Conservation (phyloP, 1,140 invertebrate species). For the Heliconius hewitsoni region DNA sequence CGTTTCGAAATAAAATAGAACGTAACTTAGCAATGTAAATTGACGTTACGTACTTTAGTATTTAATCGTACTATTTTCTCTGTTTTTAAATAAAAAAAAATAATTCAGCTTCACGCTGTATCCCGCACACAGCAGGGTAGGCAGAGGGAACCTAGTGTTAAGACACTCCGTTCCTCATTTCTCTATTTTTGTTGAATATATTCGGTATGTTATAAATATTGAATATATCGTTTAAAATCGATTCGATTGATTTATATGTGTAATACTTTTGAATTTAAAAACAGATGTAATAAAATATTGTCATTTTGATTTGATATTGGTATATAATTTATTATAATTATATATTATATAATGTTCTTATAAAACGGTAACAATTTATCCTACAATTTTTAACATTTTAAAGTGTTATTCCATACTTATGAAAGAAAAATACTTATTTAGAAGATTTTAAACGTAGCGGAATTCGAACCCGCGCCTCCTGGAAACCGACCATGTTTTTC, state of each 20-base stretch:
- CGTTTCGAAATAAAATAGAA: not conserved
- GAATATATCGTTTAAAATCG: no score
- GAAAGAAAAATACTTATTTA: no score
- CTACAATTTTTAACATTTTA: not conserved
- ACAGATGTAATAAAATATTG: not conserved
- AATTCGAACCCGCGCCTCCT: no score
- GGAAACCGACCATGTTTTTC: no score
- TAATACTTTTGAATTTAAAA: not conserved
- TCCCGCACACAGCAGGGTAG: no score
- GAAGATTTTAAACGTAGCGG: no score
- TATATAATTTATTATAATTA: not conserved
- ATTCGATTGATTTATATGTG: not conserved
- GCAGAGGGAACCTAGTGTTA: no score
- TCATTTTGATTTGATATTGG: not conserved
- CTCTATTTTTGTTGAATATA: not conserved
- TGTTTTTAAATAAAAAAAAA: no score
- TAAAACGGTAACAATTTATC: not conserved
- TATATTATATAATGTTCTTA: not conserved
- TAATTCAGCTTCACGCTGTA: no score
- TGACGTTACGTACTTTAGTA: not conserved
- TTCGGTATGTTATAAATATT: not conserved
- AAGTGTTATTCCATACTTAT: no score
- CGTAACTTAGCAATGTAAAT: not conserved
- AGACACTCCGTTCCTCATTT: no score
- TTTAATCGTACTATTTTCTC: no score